Conservation (phyloP, 2,113 vertebrate species). For the Fulica atra region DNA sequence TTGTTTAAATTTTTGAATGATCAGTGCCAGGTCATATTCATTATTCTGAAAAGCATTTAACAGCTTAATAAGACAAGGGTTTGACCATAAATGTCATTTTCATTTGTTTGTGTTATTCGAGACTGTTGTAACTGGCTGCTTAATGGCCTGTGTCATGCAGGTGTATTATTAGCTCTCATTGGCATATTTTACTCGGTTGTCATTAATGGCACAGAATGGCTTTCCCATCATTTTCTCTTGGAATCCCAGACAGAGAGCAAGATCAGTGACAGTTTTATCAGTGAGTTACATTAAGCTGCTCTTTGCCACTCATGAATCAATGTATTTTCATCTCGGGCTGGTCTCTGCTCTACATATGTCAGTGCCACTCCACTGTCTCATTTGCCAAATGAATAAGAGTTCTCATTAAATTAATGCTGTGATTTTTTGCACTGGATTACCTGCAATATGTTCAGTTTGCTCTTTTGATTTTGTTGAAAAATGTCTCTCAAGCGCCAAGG, state of each 20-base stretch:
- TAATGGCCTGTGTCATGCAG: constrained; percentile 64
- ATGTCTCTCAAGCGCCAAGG: background rate
- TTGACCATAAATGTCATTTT: constrained; percentile 44
- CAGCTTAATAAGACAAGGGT: constrained; percentile 48
- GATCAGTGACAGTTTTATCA: constrained; percentile 64
- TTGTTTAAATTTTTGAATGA: constrained; percentile 39
- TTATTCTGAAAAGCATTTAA: constrained; percentile 52
- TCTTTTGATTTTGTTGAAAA: constrained; percentile 14
- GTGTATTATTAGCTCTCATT: constrained; percentile 59
- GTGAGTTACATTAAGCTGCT: constrained; percentile 31
- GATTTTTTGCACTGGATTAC: constrained; percentile 1
- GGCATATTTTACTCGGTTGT: constrained; percentile 54
- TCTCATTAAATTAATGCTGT: background rate
- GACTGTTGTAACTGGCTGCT: constrained; percentile 26
- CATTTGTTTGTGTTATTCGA: constrained; percentile 49
- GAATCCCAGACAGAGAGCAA: constrained; percentile 25
- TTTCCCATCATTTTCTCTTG: constrained; percentile 36
- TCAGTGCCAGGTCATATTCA: constrained; percentile 34
- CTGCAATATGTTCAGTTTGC: background rate
- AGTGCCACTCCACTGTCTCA: constrained; percentile 48
- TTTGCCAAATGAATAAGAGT: constrained; percentile 27
- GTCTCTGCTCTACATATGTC: constrained; percentile 53
- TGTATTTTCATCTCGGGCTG: constrained; percentile 47
- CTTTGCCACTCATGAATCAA: constrained; percentile 60
- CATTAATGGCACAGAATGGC: constrained; percentile 40